Conservation (phyloP, 2,797 vertebrate genomes). For the Gallinago nigripennis region DNA sequence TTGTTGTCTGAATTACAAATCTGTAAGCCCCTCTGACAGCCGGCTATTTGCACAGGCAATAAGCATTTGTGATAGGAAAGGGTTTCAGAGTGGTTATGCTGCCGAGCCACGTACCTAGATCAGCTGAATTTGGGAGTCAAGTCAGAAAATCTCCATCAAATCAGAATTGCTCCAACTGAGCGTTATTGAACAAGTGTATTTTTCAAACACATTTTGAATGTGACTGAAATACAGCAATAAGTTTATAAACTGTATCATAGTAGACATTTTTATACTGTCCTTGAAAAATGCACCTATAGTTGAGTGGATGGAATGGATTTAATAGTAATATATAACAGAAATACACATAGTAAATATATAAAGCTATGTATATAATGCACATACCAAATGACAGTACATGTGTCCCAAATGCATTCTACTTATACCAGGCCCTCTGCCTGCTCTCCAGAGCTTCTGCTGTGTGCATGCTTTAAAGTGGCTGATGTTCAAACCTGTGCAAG, state of each 20-base stretch:
- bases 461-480: background rate
- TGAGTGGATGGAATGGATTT: constrained; percentile 39
- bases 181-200: constrained; percentile 3
- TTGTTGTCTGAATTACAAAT: constrained; percentile 51
- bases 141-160: constrained; percentile 55
- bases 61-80: background rate
- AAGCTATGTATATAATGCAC: constrained; percentile 27
- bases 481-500: background rate
- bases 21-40: constrained; percentile 30
- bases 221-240: constrained; percentile 44
- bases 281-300: constrained; percentile 57
- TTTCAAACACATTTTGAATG: constrained; percentile 42
- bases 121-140: constrained; percentile 39
- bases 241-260: constrained; percentile 49
- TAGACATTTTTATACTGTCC: constrained; percentile 65
- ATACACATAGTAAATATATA: constrained; percentile 43
- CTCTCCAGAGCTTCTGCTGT: background rate
- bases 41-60: constrained; percentile 34
- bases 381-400: constrained; percentile 4
- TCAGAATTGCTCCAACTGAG: constrained; percentile 34
- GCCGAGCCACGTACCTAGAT: background rate
- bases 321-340: constrained; percentile 49
- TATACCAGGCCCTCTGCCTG: background rate
- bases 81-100: constrained; percentile 13
- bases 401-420: background rate